Evolutionary conservation across 1,140 invertebrate genomes (phyloP), one percentile per base, ranked within the genome.

Genomic region (Helicoverpa zea): DNA sequence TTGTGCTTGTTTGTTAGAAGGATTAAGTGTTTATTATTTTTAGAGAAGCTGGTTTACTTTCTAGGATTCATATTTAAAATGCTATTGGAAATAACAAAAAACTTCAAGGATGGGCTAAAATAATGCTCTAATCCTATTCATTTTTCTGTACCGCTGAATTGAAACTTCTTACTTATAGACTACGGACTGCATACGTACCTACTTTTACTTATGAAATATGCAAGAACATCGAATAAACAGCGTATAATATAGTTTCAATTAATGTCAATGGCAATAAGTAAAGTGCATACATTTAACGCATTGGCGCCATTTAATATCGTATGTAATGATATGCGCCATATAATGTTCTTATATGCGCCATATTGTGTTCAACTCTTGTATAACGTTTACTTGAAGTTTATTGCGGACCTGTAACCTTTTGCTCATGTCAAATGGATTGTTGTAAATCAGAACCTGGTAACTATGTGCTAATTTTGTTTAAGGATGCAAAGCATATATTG

Each of bases 271-370:
- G 18, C 70, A 43, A 11, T 43, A 18, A 43, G 3, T 58, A 29
- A n/a, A 43, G 52, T n/a, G n/a, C 12, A 52, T 29, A 52, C 70
- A 29, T 16, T 68, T 47, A n/a, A 35, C 43, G 14, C 14, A 14
- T 54, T 73, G 70, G 70, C 70, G 70, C 70, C 70, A 43, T 73
- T 29, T 43, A 58, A 73, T 72, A 35, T 49, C 1, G 35, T 16
- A 73, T 16, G 30, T 10, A 23, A 23, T 23, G 23, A 23, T 23
- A 23, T 23, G 23, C 23, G 23, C 23, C 23, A 23, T 23, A 23
- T 23, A 23, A 23, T 23, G 23, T 23, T 1, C 23, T 23, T 23
- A 23, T 23, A 1, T 23, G 23, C 23, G 23, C 16, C 3, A n/a
- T 14, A 35, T 56, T 16, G 29, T 35, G 54, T 72, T 54, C 56